Evolutionary conservation across 2,113 vertebrate species (phyloP), one percentile per base, ranked within the genome.

Genomic region (Passer domesticus): DNA sequence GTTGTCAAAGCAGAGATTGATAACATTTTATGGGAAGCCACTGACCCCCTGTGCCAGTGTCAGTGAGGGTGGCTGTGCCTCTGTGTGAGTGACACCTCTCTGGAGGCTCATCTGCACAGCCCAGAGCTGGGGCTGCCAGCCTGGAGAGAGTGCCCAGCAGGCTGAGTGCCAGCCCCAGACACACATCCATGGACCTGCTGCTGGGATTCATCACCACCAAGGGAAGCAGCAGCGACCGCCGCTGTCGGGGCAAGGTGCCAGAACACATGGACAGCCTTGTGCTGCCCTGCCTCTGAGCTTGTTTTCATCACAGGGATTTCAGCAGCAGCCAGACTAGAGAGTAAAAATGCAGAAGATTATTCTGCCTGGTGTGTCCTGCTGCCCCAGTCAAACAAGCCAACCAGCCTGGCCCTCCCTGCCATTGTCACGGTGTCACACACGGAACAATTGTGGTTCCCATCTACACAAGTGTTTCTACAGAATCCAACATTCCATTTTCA

Each of bases 381-480:
- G 52, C 43, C 37, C 35, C 78, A 47, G 0, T 17, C 52, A 22
- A 19, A n/a, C 9, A 37, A 72, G 21, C n/a, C 49, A 47, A 14
- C 7, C 22, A 31, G 13, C 35, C 39, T 21, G 35, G 20, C n/a
- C 31, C 53, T 50, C 53, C 53, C 56, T 31, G 4, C 19, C 25
- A 41, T 31, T 25, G 9, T 24, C 49, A 3, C 0, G 3, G 13
- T 1, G 6, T 75, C 68, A n/a, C 27, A 56, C 5, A 33, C 2
- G 0, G 1, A 25, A 1, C 31, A 15, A 1, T 4, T 31, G 15
- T 25, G 18, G 6, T 33, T 92, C 63, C 73, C 68, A 73, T 7
- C 47, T 37, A 44, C 21, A 49, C 13, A 41, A 23, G 4, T 3
- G 25, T 31, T 64, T 68, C 53, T 5, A 25, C 13, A 53, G 30